Evolutionary conservation across 2,888 invertebrate species (phyloP), one percentile per base, ranked within the genome.

Genomic region (Rutpela maculata): DNA sequence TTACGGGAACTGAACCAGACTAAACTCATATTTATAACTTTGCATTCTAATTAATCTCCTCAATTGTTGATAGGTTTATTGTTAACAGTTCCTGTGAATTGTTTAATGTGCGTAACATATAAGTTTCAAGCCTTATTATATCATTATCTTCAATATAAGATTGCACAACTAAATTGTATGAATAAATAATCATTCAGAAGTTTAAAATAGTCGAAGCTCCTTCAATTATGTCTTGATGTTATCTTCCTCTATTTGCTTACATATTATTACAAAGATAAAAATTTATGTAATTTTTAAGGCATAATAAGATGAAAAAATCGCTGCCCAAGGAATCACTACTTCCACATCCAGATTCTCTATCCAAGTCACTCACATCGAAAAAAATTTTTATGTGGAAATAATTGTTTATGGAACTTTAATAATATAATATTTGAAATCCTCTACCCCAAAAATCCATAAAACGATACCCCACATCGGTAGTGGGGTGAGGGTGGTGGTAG

Each of bases 1-100:
- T 75, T 81, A 80, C 69, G 77, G 81, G 68, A 81, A 81, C 80
- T 75, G 80, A 73, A 80, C 80, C 76, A 78, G 79, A 80, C 76
- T 74, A 73, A 75, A 76, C 74, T 66, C 65, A 59, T 18, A 70
- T 71, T 70, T 70, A 70, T 70, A 70, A 60, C 70, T 59, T 60
- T 38, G 70, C 70, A 70, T 70, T 70, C 70, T 60, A 50, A 70
- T 70, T 60, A 70, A 70, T 70, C 60, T 70, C 31, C 70, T 60
- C 70, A 17, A 60, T 60, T 60, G 70, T 43, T 70, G 70, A 70
- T 70, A 60, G 70, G 60, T 70, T 60, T 70, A 70, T 50, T 50
- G n/a, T 35, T 50, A 70, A 70, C 70, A 60, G 60, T 70, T 70
- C 60, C 59, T 18, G 60, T 43, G 70, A 70, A 70, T 60, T 59